Percentiles rank a stretch among this genome's conserved stretches.
phyloP scores from a whole-genome alignment of 53 echinoderm and acorn worm species.

The Luidia sarsii region DNA sequence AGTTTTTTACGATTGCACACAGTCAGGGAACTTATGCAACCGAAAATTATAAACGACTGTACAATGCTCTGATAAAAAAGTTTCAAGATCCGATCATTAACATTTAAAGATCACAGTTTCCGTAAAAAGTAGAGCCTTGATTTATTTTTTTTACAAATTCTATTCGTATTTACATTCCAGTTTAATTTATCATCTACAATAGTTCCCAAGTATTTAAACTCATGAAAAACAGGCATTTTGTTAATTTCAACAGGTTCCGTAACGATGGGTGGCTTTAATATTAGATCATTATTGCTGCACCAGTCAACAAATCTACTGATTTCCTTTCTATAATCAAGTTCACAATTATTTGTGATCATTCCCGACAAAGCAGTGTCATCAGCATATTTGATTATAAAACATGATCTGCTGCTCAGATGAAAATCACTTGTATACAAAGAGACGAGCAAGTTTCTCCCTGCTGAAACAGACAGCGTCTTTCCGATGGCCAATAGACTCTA shows the following conservation, averaged over 20 bases:
- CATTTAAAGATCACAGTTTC: constrained; percentile 3
- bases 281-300: constrained; percentile 15
- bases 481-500: too few species aligned
- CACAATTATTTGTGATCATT: not conserved
- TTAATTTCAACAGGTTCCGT: not conserved
- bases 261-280: not conserved
- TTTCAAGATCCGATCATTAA: not conserved
- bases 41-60: not conserved
- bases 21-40: not conserved
- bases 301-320: constrained; percentile 1
- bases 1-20: constrained; percentile 6
- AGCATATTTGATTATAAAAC: constrained; percentile 20
- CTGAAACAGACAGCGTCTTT: too few species aligned
- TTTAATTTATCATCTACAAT: not conserved
- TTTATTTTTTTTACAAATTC: not conserved
- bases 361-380: constrained; percentile 21
- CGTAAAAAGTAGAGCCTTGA: not conserved
- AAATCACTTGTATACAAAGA: constrained; percentile 25
- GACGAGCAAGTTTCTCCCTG: too few species aligned
- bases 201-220: constrained; percentile 12
- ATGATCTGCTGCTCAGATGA: not conserved
- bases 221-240: not conserved
- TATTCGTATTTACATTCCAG: not conserved
- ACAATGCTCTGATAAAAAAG: constrained; percentile 15
- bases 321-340: not conserved